phyloP scores from a whole-genome alignment of 2,888 invertebrate genomes.

The Chaetoderma sp. region DNA sequence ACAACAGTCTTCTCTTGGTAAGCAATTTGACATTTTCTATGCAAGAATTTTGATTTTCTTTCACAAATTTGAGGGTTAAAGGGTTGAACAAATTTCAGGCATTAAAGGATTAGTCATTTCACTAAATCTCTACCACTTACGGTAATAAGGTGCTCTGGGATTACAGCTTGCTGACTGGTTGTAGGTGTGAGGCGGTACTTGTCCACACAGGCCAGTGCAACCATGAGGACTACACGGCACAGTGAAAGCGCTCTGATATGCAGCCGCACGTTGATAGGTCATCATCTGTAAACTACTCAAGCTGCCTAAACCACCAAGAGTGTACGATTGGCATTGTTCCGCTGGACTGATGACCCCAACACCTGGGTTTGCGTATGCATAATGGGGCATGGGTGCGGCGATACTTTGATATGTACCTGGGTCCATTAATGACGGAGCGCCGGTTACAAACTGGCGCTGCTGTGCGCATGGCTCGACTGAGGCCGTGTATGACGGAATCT shows the following conservation, averaged over 20 bases:
- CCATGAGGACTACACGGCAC: conserved; percentile 46
- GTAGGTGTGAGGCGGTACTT: too few species aligned
- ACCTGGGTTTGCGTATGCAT: conserved; percentile 24
- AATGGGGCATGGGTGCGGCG: conserved; percentile 16
- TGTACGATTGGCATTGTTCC: conserved; percentile 49
- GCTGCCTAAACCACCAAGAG: conserved; percentile 46
- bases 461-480: conserved; percentile 1
- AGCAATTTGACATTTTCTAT: too few species aligned
- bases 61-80: too few species aligned
- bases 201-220: too few species aligned
- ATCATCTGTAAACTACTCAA: conserved; percentile 37
- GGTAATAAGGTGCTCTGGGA: too few species aligned
- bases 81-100: too few species aligned
- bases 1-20: too few species aligned
- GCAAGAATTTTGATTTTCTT: too few species aligned
- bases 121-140: too few species aligned
- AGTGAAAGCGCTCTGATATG: conserved; percentile 48
- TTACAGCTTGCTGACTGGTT: too few species aligned
- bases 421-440: conserved; percentile 11
- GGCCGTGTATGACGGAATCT: too few species aligned
- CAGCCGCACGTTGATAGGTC: conserved; percentile 40
- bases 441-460: neutral
- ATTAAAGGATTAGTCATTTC: too few species aligned
- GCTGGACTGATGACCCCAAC: conserved; percentile 36
- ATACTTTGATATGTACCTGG: conserved; percentile 37